Evolutionary conservation across 2,888 invertebrate species (phyloP).

Genomic region (Nephrotoma appendiculata): DNA sequence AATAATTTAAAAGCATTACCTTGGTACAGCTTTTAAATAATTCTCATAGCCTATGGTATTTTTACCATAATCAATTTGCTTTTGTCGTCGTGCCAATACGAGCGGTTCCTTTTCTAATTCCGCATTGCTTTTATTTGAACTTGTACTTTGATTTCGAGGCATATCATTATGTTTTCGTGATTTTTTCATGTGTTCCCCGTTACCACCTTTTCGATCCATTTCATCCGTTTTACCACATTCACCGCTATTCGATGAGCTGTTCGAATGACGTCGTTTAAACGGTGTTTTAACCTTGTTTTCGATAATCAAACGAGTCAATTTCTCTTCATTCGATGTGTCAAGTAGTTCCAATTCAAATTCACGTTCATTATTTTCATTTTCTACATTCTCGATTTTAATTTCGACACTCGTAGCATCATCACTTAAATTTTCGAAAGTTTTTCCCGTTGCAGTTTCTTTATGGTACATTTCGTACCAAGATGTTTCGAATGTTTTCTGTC

Average conservation of each 20-base stretch:
- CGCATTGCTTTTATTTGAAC: conserved; percentile 12
- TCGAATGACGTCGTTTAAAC: conserved; percentile 29
- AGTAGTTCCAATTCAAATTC: neutral
- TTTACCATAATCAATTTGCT: conserved; percentile 91
- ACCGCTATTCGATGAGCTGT: conserved; percentile 19
- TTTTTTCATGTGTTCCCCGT: neutral
- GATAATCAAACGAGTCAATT: conserved; percentile 27
- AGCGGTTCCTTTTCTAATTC: conserved; percentile 56
- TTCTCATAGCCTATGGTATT: conserved; percentile 77
- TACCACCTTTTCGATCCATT: neutral
- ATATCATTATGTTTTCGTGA: conserved; percentile 12
- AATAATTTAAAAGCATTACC: conserved; percentile 36
- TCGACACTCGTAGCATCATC: neutral
- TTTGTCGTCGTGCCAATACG: conserved; percentile 64
- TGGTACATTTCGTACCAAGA: neutral
- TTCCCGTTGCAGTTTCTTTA: neutral
- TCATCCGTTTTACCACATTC: conserved; percentile 4
- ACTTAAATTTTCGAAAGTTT: neutral
- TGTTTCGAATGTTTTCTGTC: neutral
- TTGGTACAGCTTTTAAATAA: conserved; percentile 52
- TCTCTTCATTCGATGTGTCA: conserved; percentile 23
- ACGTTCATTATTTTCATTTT: neutral
- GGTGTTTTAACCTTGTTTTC: conserved; percentile 31
- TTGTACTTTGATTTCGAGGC: conserved; percentile 23
- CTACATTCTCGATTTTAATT: neutral